These are phyloP conservation scores for Atta colombica DNA, from an alignment of 1,140 invertebrate species.

Conservation along the genomic window DNA sequence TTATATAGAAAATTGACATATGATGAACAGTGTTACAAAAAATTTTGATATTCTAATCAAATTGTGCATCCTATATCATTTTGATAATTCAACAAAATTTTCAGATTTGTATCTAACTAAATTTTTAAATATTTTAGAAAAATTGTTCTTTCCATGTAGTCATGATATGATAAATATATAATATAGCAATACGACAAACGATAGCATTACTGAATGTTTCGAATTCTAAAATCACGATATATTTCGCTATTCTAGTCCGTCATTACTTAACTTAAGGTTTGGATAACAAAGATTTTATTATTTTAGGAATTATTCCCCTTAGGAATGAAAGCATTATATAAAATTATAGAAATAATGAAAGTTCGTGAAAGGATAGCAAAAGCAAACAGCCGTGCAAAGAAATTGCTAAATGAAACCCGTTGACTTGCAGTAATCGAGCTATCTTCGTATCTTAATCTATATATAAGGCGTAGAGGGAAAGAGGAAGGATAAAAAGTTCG, in stretches of 20 bases:
- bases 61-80: too few species aligned
- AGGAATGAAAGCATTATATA: neutral
- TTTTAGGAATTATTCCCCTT: neutral
- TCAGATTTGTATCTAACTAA: too few species aligned
- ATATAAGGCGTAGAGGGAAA: neutral
- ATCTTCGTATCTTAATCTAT: slow-evolving; percentile 32
- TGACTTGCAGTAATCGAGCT: slow-evolving; percentile 18
- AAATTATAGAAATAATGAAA: slow-evolving; percentile 18
- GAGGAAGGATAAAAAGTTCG: slow-evolving; percentile 51
- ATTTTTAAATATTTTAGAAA: too few species aligned
- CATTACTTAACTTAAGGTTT: neutral
- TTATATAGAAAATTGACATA: too few species aligned
- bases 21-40: too few species aligned
- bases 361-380: neutral
- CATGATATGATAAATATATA: neutral
- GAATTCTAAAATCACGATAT: neutral
- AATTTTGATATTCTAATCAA: too few species aligned
- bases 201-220: neutral
- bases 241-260: neutral
- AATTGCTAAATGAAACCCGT: neutral
- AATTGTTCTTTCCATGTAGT: neutral
- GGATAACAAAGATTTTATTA: neutral
- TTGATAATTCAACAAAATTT: too few species aligned
- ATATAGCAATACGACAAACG: too few species aligned
- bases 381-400: neutral